phyloP scores from a whole-genome alignment of 2,797 vertebrate genomes.

The Mormyrops boulengeri region DNA sequence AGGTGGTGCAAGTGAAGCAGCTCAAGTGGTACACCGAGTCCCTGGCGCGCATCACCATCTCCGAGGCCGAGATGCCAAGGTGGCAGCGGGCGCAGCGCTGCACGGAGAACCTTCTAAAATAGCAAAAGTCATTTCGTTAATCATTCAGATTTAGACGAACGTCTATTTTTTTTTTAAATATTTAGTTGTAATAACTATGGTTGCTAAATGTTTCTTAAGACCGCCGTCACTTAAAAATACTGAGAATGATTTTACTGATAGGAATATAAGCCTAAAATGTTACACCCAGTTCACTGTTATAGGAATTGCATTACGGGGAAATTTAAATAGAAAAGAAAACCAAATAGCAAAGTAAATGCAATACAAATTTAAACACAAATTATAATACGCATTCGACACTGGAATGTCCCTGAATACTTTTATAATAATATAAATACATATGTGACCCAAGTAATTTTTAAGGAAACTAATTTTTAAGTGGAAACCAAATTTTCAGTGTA shows the following conservation, averaged over 20 bases:
- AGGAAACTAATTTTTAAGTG: not conserved
- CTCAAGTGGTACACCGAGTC: slow-evolving; percentile 98
- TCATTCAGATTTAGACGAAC: not conserved
- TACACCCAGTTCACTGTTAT: not conserved
- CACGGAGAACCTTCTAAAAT: slow-evolving; percentile 99
- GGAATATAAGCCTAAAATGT: not conserved
- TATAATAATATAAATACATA: not conserved
- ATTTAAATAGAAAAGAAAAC: not conserved
- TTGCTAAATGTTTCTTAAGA: not conserved
- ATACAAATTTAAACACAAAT: not conserved
- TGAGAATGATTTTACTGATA: not conserved
- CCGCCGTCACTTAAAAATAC: not conserved
- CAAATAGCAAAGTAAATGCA: not conserved
- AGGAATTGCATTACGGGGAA: not conserved
- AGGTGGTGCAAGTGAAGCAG: slow-evolving; percentile 97
- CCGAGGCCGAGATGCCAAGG: slow-evolving; percentile 96
- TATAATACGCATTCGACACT: not conserved
- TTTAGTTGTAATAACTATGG: not conserved
- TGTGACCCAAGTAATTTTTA: not conserved
- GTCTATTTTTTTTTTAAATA: not conserved
- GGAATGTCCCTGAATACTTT: not conserved
- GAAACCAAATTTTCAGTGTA: not conserved
- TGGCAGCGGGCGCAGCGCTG: slow-evolving; percentile 99
- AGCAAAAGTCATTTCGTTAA: slow-evolving; percentile 50
- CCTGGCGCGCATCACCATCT: slow-evolving; percentile 98